These are phyloP conservation scores for Cheilinus undulatus DNA, from an alignment of 2,113 vertebrate genomes.

Conservation along the genomic window DNA sequence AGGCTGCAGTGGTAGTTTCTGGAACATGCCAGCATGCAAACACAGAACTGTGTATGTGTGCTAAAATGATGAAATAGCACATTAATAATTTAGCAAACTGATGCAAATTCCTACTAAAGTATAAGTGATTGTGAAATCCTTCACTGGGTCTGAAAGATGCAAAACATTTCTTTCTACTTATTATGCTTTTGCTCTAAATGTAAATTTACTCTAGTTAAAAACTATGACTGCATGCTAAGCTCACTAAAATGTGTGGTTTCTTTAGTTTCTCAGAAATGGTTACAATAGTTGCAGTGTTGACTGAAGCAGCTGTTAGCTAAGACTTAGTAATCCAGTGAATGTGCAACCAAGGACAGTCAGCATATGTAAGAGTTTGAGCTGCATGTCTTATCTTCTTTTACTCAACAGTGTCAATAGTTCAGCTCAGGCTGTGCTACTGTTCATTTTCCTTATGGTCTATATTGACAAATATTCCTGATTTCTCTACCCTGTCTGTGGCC, in stretches of 20 bases:
- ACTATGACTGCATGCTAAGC: background rate
- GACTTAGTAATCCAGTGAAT: background rate
- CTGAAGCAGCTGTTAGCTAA: background rate
- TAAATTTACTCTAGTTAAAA: constrained; percentile 30
- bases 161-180: constrained; percentile 9
- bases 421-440: constrained; percentile 3
- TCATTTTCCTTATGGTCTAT: background rate
- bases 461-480: too few relatives aligned
- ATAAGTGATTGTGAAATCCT: constrained; percentile 11
- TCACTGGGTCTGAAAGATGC: background rate
- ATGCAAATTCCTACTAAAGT: constrained; percentile 8
- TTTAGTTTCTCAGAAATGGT: background rate
- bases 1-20: constrained; percentile 31
- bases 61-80: background rate
- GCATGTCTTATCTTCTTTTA: constrained; percentile 47
- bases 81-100: background rate
- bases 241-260: background rate
- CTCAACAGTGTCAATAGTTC: constrained; percentile 32
- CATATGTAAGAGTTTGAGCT: background rate
- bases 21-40: background rate
- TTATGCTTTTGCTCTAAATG: constrained; percentile 23
- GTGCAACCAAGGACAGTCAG: background rate
- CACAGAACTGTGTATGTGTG: constrained; percentile 16
- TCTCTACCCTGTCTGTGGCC: too few relatives aligned
- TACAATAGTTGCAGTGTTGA: background rate